Percentiles rank a stretch among this genome's conserved stretches.
Conservation (phyloP, 2,888 invertebrate species). For the Parnassius glacialis region DNA sequence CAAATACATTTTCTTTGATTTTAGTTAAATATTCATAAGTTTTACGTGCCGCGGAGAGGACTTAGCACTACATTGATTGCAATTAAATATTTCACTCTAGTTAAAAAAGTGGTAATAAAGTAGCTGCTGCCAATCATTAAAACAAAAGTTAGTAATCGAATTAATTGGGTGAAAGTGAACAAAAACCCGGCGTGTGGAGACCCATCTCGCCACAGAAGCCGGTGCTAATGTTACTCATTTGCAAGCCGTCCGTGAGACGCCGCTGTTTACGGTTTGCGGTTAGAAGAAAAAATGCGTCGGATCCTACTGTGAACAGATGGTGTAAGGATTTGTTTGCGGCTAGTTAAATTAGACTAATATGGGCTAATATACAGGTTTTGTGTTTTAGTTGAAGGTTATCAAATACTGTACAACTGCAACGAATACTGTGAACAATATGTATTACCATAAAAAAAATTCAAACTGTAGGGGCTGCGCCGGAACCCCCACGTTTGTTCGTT, state of each 20-base stretch:
- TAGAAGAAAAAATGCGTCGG: slow-evolving; percentile 11
- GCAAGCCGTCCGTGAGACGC: slow-evolving; percentile 14
- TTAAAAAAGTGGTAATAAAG: neutral
- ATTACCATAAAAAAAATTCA: no score
- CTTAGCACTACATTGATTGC: no score
- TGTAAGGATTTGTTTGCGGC: slow-evolving; percentile 15
- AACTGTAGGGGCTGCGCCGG: no score
- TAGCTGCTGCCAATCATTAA: neutral
- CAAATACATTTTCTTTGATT: no score
- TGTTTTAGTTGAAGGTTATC: neutral
- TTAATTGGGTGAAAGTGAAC: slow-evolving; percentile 6
- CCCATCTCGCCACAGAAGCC: slow-evolving; percentile 13
- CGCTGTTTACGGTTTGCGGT: slow-evolving; percentile 22
- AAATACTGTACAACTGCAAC: no score
- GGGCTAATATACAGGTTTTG: neutral
- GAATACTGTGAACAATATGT: no score
- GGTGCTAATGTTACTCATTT: slow-evolving; percentile 22
- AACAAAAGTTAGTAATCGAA: slow-evolving; percentile 9
- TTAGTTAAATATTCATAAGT: no score
- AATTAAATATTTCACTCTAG: no score
- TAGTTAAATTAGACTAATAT: slow-evolving; percentile 17
- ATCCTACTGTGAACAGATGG: neutral
- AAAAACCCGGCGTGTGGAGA: slow-evolving; percentile 11
- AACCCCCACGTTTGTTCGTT: no score
- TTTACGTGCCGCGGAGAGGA: no score